phyloP scores from a whole-genome alignment of 2,888 invertebrate genomes.

The Seira ritae region DNA sequence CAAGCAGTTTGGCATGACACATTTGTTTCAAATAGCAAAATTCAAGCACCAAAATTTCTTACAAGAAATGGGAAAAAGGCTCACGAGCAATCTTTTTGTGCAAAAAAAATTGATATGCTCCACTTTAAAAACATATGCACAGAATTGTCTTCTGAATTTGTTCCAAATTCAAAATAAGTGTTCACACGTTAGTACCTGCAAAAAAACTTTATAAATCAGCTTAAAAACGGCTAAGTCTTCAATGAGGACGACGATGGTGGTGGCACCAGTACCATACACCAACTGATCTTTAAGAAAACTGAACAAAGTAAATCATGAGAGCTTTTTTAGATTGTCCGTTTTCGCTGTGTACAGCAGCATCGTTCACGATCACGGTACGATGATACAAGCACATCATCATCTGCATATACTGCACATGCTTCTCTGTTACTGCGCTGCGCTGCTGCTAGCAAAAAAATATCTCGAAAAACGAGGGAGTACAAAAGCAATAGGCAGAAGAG shows the following conservation, averaged over 20 bases:
- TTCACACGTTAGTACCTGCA: too few species aligned
- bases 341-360: not conserved
- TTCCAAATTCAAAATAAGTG: too few species aligned
- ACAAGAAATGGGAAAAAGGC: not conserved
- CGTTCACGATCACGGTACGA: not conserved
- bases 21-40: not conserved
- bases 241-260: constrained; percentile 50
- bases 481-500: not conserved
- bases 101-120: constrained; percentile 12
- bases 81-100: not conserved
- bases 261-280: constrained; percentile 62
- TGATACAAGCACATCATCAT: not conserved
- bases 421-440: not conserved
- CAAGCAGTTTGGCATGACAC: not conserved
- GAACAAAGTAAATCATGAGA: constrained; percentile 34
- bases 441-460: not conserved
- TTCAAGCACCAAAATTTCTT: not conserved
- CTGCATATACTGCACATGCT: constrained; percentile 9
- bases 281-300: constrained; percentile 43
- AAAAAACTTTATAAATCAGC: too few species aligned
- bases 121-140: not conserved
- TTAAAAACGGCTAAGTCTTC: not conserved
- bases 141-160: not conserved
- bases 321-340: constrained; percentile 24
- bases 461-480: not conserved